A percentile compares a stretch with the other conserved stretches of the same genome.
Evolutionary conservation across 2,888 invertebrate species (phyloP).

Genomic region (Stramonita haemastoma): DNA sequence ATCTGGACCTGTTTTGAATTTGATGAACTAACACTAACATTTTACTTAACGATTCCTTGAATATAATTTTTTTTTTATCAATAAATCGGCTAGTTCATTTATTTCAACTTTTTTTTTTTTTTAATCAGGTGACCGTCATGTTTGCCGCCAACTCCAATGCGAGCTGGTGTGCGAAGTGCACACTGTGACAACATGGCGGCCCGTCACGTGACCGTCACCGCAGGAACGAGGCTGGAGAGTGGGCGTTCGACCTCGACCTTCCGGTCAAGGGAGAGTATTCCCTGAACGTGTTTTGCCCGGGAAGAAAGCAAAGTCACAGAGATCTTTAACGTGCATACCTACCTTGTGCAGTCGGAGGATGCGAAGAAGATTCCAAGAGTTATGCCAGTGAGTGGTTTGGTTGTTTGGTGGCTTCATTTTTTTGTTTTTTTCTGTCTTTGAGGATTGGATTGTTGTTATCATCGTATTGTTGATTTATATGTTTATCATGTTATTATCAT

Average conservation of each 20-base stretch:
- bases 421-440: too few species aligned
- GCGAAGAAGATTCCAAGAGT: neutral
- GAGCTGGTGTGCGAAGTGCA: conserved; percentile 71
- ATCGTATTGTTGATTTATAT: too few species aligned
- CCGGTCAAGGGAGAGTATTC: conserved; percentile 71
- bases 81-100: too few species aligned
- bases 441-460: too few species aligned
- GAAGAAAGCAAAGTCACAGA: conserved; percentile 57
- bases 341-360: conserved; percentile 66
- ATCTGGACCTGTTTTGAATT: too few species aligned
- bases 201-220: conserved; percentile 59
- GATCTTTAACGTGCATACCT: conserved; percentile 67
- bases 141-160: conserved; percentile 64
- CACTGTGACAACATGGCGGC: conserved; percentile 61
- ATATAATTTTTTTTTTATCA: too few species aligned
- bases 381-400: neutral
- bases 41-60: too few species aligned
- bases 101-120: too few species aligned
- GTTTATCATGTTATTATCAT: too few species aligned
- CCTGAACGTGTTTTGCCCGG: conserved; percentile 70
- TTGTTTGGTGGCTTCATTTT: neutral
- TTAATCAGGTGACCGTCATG: conserved; percentile 50
- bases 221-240: conserved; percentile 59
- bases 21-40: too few species aligned
- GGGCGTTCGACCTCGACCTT: conserved; percentile 70